phyloP scores from a whole-genome alignment of 2,888 invertebrate species.

The Caenorhabditis doughertyi region DNA sequence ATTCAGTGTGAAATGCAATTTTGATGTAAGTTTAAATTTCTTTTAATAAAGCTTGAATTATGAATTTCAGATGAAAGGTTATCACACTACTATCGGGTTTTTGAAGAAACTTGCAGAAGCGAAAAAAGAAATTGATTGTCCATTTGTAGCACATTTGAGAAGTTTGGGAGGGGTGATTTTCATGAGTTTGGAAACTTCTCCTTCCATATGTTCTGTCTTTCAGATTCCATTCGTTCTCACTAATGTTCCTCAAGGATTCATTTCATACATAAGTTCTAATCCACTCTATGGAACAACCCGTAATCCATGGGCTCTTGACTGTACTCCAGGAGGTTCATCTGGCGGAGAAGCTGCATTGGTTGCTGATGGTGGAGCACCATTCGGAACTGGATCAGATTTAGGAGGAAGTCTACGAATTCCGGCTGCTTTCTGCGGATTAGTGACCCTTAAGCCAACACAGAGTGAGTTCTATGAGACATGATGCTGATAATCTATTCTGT shows the following conservation, averaged over 20 bases:
- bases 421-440: conserved; percentile 84
- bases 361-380: conserved; percentile 84
- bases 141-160: conserved; percentile 77
- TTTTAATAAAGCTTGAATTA: not conserved
- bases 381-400: conserved; percentile 84
- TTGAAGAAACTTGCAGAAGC: conserved; percentile 82
- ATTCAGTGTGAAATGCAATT: conserved; percentile 82
- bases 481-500: not conserved
- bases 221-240: conserved; percentile 84
- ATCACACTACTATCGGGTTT: conserved; percentile 83
- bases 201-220: no score
- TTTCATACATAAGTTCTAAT: conserved; percentile 82
- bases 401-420: conserved; percentile 85
- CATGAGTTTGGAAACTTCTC: not conserved
- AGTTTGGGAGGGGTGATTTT: conserved; percentile 83
- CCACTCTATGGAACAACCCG: conserved; percentile 83
- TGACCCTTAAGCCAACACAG: conserved; percentile 84
- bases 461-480: conserved; percentile 24
- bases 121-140: conserved; percentile 69
- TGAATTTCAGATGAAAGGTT: conserved; percentile 76
- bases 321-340: conserved; percentile 84
- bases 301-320: conserved; percentile 83
- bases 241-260: conserved; percentile 81
- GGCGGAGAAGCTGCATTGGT: conserved; percentile 84
- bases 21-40: conserved; percentile 60